Conservation (phyloP, 2,888 invertebrate genomes). For the Scaptodrosophila latifasciaeformis region DNA sequence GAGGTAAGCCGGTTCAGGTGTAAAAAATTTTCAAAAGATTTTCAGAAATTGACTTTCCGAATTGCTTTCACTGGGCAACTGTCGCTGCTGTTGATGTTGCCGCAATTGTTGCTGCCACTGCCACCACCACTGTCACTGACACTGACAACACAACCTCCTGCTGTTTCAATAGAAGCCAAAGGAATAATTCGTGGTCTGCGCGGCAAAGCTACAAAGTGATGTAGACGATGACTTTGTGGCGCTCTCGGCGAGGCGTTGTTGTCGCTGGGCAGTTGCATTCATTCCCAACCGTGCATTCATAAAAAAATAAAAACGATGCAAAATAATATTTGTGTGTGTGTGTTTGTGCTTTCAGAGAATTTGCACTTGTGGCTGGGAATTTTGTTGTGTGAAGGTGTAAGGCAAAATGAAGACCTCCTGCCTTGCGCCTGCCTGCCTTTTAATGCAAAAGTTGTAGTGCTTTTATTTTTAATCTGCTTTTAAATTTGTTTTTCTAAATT, state of each 20-base stretch:
- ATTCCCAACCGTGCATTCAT: neutral
- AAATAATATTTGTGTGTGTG: too few species aligned
- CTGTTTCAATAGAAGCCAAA: conserved; percentile 49
- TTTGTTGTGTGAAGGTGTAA: too few species aligned
- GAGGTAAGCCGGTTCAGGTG: neutral
- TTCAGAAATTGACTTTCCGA: too few species aligned
- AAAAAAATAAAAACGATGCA: neutral
- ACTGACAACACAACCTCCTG: conserved; percentile 57
- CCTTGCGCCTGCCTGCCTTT: too few species aligned
- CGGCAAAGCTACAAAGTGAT: conserved; percentile 30
- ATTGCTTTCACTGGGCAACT: too few species aligned
- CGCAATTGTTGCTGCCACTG: conserved; percentile 19
- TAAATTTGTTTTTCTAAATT: too few species aligned
- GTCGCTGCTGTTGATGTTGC: conserved; percentile 25
- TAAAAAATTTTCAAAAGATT: too few species aligned
- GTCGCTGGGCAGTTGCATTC: neutral
- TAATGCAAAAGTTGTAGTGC: too few species aligned
- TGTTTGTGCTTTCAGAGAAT: too few species aligned
- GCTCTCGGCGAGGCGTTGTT: neutral
- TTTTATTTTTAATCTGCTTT: too few species aligned
- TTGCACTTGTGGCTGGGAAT: too few species aligned
- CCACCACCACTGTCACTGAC: conserved; percentile 30
- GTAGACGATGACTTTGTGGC: conserved; percentile 7
- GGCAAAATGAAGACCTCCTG: too few species aligned
- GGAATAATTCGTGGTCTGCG: conserved; percentile 39